Percentiles rank a stretch among this genome's conserved stretches.
Conservation (phyloP, 2,797 vertebrate species). For the Eulemur coronatus region DNA sequence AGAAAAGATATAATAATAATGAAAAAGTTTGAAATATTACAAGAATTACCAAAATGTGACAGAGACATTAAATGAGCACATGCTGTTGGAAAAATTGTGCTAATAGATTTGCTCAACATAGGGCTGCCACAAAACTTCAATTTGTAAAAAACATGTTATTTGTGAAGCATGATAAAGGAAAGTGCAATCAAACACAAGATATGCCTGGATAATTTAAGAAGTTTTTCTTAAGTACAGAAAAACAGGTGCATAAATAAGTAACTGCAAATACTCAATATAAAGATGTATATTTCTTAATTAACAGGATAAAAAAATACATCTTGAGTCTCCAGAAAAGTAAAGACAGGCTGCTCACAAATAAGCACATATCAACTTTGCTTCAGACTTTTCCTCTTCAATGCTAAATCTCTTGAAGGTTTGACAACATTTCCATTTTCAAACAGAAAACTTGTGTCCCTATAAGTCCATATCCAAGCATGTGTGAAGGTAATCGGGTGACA, state of each 20-base stretch:
- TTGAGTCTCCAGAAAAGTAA: neutral
- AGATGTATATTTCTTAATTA: neutral
- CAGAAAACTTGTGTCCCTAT: neutral
- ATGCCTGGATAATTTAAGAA: neutral
- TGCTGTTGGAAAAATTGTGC: neutral
- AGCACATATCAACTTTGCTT: neutral
- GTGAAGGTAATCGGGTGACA: neutral
- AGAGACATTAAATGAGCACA: neutral
- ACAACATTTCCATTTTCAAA: neutral
- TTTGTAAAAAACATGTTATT: neutral
- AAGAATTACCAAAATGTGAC: neutral
- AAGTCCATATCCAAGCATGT: neutral
- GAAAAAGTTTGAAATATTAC: neutral
- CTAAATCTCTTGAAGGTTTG: neutral
- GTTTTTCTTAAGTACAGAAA: neutral
- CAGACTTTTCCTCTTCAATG: neutral
- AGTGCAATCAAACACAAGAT: neutral
- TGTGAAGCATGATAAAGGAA: neutral
- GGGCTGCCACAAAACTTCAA: neutral
- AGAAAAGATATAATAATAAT: neutral
- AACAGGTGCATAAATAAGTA: accelerated
- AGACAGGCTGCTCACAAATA: neutral
- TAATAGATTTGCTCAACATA: neutral
- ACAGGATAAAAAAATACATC: neutral
- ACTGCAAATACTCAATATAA: neutral